phyloP scores from a whole-genome alignment of 53 echinoderm and acorn worm species.

The Crossaster papposus region DNA sequence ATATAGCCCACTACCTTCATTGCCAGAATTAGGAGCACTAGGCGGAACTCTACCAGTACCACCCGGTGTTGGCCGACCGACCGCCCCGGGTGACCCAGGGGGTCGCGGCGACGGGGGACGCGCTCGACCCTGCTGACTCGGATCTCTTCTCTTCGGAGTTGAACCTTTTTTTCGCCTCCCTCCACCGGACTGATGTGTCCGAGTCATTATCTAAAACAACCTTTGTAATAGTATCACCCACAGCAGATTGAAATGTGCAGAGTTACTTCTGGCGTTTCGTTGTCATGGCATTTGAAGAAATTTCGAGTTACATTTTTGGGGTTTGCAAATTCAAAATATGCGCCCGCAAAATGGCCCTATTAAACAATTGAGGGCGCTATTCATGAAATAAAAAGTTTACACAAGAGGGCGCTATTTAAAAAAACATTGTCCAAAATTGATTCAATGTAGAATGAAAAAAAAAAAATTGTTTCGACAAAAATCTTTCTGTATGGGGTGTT shows the following conservation, averaged over 20 bases:
- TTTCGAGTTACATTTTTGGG: background rate
- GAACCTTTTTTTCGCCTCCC: constrained; percentile 16
- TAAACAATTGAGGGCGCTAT: constrained; percentile 23
- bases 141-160: constrained; percentile 33
- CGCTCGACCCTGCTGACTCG: background rate
- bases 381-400: background rate
- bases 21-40: background rate
- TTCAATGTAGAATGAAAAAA: too few species aligned
- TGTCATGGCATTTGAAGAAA: constrained; percentile 18
- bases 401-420: constrained; percentile 5
- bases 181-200: constrained; percentile 39
- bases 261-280: background rate
- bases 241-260: background rate
- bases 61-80: background rate
- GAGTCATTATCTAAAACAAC: constrained; percentile 29
- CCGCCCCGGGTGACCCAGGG: constrained; percentile 16
- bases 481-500: too few species aligned
- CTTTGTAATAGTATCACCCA: background rate
- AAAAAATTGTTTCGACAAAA: too few species aligned
- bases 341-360: constrained; percentile 17
- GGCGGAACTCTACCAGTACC: background rate
- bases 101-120: constrained; percentile 55
- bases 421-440: too few species aligned
- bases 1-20: too few species aligned
- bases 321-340: constrained; percentile 30